phyloP scores from a whole-genome alignment of 2,113 vertebrate genomes.

The Ovibos moschatus region DNA sequence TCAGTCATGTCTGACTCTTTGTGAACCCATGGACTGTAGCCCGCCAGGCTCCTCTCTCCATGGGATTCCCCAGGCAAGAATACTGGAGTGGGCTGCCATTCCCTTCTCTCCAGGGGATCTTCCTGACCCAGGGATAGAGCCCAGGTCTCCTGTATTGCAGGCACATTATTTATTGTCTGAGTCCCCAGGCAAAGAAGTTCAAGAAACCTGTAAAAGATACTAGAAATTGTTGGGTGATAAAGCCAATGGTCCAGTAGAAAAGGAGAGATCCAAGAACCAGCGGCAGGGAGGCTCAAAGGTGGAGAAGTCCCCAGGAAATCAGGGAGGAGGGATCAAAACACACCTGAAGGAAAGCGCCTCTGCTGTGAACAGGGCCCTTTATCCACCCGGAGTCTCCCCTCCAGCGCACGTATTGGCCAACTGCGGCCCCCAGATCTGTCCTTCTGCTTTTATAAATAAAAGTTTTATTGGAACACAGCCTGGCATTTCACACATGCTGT shows the following conservation, averaged over 20 bases:
- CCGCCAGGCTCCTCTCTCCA: not conserved
- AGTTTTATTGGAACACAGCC: not conserved
- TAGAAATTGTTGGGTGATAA: not conserved
- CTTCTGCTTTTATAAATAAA: not conserved
- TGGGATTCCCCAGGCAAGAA: not conserved
- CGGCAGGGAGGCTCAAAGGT: not conserved
- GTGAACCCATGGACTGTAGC: not conserved
- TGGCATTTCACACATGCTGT: accelerated
- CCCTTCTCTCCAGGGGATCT: not conserved
- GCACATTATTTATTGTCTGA: not conserved
- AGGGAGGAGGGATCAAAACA: not conserved
- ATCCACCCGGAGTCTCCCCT: not conserved
- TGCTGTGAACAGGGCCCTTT: accelerated
- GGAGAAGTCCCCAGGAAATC: not conserved
- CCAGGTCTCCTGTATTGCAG: not conserved
- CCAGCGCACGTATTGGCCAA: accelerated
- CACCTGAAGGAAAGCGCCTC: not conserved
- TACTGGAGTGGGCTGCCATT: not conserved
- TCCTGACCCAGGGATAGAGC: not conserved
- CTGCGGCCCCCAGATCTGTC: not conserved
- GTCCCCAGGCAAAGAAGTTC: not conserved
- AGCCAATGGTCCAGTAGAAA: not conserved
- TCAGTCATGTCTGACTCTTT: not conserved
- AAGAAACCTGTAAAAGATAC: not conserved
- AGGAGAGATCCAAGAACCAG: too few relatives aligned